A percentile compares a stretch with the other conserved stretches of the same genome.
phyloP scores from a whole-genome alignment of 2,888 invertebrate genomes.

The Crioceris asparagi region DNA sequence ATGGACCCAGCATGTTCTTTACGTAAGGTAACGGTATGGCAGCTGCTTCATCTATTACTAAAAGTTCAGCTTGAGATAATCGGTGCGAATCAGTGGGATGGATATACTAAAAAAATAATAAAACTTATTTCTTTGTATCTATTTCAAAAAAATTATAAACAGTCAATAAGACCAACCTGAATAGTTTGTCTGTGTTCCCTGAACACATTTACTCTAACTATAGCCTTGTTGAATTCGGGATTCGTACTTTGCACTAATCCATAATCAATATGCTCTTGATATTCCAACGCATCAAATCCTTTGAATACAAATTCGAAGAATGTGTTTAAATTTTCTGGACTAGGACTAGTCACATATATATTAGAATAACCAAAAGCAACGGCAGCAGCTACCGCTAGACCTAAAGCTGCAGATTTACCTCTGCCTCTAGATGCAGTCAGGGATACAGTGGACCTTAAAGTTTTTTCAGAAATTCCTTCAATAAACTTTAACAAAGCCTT shows the following conservation, averaged over 20 bases:
- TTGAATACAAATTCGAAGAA: conserved; percentile 95
- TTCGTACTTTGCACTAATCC: conserved; percentile 90
- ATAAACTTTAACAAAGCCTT: conserved; percentile 87
- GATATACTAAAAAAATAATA: conserved; percentile 63
- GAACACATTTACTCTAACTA: conserved; percentile 85
- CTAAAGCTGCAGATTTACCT: conserved; percentile 96
- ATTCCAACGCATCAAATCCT: conserved; percentile 87
- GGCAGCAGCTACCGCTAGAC: conserved; percentile 80
- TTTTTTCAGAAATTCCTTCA: conserved; percentile 90
- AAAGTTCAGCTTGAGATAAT: conserved; percentile 84
- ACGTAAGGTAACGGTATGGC: conserved; percentile 94
- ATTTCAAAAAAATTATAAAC: conserved; percentile 4
- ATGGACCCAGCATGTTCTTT: conserved; percentile 79
- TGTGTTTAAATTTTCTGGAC: conserved; percentile 95
- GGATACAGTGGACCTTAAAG: conserved; percentile 77
- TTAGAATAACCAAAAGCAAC: conserved; percentile 76
- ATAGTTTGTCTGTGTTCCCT: conserved; percentile 88
- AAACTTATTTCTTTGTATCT: neutral
- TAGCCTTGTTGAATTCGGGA: conserved; percentile 92
- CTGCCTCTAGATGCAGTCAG: conserved; percentile 94
- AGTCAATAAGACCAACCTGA: conserved; percentile 48
- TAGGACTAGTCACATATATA: conserved; percentile 95
- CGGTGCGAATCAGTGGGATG: conserved; percentile 83
- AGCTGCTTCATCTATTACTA: conserved; percentile 97
- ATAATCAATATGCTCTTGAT: conserved; percentile 94